phyloP scores from a whole-genome alignment of 2,113 vertebrate genomes.

The Anhinga anhinga region DNA sequence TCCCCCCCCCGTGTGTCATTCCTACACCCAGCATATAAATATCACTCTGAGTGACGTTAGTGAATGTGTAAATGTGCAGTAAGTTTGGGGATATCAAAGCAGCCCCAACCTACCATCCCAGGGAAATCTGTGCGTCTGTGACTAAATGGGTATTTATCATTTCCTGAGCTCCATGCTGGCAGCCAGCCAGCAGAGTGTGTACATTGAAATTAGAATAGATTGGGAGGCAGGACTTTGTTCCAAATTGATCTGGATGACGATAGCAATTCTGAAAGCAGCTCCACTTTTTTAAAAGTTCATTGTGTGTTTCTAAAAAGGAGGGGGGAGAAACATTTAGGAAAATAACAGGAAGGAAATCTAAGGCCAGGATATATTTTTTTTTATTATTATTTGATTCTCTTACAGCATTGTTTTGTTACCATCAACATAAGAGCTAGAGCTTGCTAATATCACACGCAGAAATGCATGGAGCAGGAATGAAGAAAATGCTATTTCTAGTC shows the following conservation, averaged over 20 bases:
- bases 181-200: conserved; percentile 55
- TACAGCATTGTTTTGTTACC: not conserved
- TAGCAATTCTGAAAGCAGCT: conserved; percentile 52
- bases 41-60: not conserved
- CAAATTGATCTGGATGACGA: conserved; percentile 63
- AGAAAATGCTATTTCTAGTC: not conserved
- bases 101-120: not conserved
- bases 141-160: conserved; percentile 63
- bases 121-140: conserved; percentile 48
- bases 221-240: conserved; percentile 47
- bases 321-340: conserved; percentile 26
- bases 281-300: conserved; percentile 46
- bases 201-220: conserved; percentile 71
- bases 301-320: conserved; percentile 27
- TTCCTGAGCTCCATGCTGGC: conserved; percentile 67
- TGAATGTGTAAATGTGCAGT: not conserved
- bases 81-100: conserved; percentile 21
- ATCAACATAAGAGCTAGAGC: not conserved
- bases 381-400: not conserved
- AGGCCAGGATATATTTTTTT: not conserved
- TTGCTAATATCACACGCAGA: not conserved
- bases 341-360: conserved; percentile 47
- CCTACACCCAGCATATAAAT: not conserved
- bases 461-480: not conserved
- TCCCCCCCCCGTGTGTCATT: not conserved